Percentiles rank a stretch among this genome's conserved stretches.
Evolutionary conservation across 2,797 vertebrate species (phyloP).

Genomic region (Sebastes kiyomatsui): DNA sequence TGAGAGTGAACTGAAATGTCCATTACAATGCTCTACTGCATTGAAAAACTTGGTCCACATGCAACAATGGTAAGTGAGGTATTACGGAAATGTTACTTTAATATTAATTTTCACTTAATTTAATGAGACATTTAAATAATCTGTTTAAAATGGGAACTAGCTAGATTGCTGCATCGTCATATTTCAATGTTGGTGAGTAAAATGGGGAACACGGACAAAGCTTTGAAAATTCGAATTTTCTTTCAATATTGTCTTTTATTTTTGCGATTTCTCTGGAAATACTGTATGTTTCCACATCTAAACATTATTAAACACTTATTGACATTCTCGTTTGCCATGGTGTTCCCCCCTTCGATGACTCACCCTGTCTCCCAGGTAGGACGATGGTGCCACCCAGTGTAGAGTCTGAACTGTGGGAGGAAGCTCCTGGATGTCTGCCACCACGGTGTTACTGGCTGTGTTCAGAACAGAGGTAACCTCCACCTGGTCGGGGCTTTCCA

Average conservation of each 20-base stretch:
- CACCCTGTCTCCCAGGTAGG: conserved; percentile 93
- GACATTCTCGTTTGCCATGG: not conserved
- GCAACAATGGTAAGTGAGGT: not conserved
- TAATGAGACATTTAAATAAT: not conserved
- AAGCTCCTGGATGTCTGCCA: conserved; percentile 93
- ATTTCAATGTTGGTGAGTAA: not conserved
- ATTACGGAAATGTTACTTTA: not conserved
- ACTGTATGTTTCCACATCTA: not conserved
- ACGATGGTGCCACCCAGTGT: conserved; percentile 89
- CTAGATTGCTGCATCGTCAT: not conserved
- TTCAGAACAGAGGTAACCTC: conserved; percentile 88
- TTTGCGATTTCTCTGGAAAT: not conserved
- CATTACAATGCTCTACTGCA: not conserved
- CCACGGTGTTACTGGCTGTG: conserved; percentile 87
- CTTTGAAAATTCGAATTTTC: not conserved
- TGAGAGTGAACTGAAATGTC: not conserved
- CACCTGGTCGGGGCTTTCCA: conserved; percentile 80
- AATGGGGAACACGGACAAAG: not conserved
- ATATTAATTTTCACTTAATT: not conserved
- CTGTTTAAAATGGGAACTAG: not conserved
- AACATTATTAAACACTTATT: not conserved
- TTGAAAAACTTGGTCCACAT: not conserved
- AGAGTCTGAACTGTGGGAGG: conserved; percentile 79
- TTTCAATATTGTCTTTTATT: not conserved
- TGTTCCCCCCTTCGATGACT: conserved; percentile 2